Base-by-base conservation (phyloP, 2,797 vertebrate genomes). In the Premnoplex brunnescens region DNA sequence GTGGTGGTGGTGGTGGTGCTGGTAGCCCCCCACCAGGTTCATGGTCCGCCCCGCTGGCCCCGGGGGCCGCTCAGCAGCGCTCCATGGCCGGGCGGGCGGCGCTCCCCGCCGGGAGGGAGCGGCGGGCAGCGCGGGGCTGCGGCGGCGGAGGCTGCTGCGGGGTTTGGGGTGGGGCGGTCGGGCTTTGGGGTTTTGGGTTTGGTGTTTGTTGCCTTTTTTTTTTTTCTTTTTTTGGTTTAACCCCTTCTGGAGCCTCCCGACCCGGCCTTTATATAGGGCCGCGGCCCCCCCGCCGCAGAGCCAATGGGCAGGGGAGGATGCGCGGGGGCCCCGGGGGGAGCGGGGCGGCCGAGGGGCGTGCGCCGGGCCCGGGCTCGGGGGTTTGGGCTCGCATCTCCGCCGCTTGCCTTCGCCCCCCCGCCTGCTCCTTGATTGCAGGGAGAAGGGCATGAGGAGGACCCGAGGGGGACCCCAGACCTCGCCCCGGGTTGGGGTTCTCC, bases 21-120 rank as follows among this genome's bases (percentile, higher is more conserved):
- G 99, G 98, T 99, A 99, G 95, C 99, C 97, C 96, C 99, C 98
- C 94, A 99, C 99, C 59, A 99, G 98, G 98, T 99, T 99, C 99
- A 99, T 99, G 95, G 89, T 98, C 96, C 72, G 14, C 49, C 77
- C 85, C n/a, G 68, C 64, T 77, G 91, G 91, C 89, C 93, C 91
- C 91, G 67, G 71, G 94, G 93, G 90, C 91, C 86, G 63, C 78
- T 95, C 93, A 92, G 82, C 74, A 72, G 28, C 62, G 43, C 21
- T 41, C 80, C 95, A 82, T 89, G 82, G 83, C 80, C 85, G 76
- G 52, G 12, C 60, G 68, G 79, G 86, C 39, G 41, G 83, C 44
- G 82, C 85, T 90, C 63, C 88, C 88, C 71, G 46, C 81, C 76
- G 56, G 67, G 49, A 43, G 28, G 46, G 49, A 62, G 59, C 82